A percentile compares a stretch with the other conserved stretches of the same genome.
Conservation (phyloP, 1,140 invertebrate genomes). For the Pseudomyrmex sp. region DNA sequence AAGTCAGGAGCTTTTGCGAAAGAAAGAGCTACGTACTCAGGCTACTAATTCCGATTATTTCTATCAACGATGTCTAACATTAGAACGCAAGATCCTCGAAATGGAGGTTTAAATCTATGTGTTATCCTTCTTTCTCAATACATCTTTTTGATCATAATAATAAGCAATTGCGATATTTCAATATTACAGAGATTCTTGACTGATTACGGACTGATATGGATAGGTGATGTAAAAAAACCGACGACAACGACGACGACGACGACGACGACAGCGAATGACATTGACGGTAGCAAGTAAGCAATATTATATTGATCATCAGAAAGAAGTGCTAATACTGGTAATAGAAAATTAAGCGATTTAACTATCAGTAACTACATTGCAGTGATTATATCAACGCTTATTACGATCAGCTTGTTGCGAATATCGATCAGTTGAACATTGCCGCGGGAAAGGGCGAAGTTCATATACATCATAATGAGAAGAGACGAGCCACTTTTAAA, state of each 20-base stretch:
- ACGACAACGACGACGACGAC: background rate
- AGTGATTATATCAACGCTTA: slow-evolving; percentile 78
- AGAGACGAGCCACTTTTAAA: slow-evolving; percentile 78
- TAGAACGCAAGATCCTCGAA: slow-evolving; percentile 78
- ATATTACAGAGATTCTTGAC: slow-evolving; percentile 76
- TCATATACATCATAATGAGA: slow-evolving; percentile 77
- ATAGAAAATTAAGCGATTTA: slow-evolving; percentile 32
- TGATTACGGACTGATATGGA: slow-evolving; percentile 81
- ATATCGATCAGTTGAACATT: slow-evolving; percentile 80
- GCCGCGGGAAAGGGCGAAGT: slow-evolving; percentile 79
- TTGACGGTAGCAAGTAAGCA: slow-evolving; percentile 67
- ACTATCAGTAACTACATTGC: slow-evolving; percentile 65
- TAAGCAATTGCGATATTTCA: slow-evolving; percentile 6
- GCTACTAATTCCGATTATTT: slow-evolving; percentile 77
- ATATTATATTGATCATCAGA: background rate
- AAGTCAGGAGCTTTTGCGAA: slow-evolving; percentile 70
- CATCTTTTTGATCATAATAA: background rate
- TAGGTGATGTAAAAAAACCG: slow-evolving; percentile 68
- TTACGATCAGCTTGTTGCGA: slow-evolving; percentile 76
- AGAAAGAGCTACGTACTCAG: slow-evolving; percentile 70
- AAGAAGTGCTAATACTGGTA: no score
- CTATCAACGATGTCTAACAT: slow-evolving; percentile 73
- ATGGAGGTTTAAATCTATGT: slow-evolving; percentile 78
- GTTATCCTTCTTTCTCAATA: slow-evolving; percentile 12
- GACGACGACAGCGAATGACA: background rate